Percentiles rank a stretch among this genome's conserved stretches.
Conservation (phyloP, 2,797 vertebrate genomes). For the Chaunax sp. region DNA sequence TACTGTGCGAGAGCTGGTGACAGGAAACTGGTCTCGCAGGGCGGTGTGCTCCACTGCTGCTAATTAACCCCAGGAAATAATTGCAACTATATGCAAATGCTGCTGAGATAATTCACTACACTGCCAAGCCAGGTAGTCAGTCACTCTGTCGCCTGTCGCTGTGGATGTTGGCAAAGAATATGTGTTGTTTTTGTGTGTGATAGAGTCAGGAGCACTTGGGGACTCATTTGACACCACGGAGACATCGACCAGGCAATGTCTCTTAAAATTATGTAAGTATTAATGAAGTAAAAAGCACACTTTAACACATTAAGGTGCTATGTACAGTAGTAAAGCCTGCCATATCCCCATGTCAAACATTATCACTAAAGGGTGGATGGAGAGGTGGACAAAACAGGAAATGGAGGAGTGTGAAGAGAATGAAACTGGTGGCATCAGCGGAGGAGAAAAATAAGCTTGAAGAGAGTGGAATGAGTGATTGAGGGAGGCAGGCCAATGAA, state of each 20-base stretch:
- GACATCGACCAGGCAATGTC: constrained; percentile 13
- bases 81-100: constrained; percentile 98
- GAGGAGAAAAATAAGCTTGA: constrained; percentile 31
- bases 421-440: constrained; percentile 47
- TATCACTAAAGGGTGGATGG: constrained; percentile 26
- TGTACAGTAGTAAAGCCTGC: background rate
- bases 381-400: constrained; percentile 33
- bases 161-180: constrained; percentile 37
- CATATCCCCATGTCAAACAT: constrained; percentile 3
- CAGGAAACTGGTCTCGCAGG: constrained; percentile 92
- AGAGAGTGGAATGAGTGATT: constrained; percentile 24
- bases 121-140: constrained; percentile 93
- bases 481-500: constrained; percentile 68
- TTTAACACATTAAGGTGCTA: background rate
- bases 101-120: constrained; percentile 94
- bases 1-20: constrained; percentile 91
- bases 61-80: constrained; percentile 99
- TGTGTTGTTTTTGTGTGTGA: constrained; percentile 34
- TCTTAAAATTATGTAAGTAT: constrained; percentile 9
- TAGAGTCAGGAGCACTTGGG: constrained; percentile 73
- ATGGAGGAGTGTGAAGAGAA: constrained; percentile 25
- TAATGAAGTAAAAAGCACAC: background rate
- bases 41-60: constrained; percentile 90
- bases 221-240: constrained; percentile 67
- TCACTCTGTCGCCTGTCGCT: constrained; percentile 86